A percentile compares a stretch with the other conserved stretches of the same genome.
phyloP scores from a whole-genome alignment of 2,888 invertebrate genomes.

The Trachelus stipa region DNA sequence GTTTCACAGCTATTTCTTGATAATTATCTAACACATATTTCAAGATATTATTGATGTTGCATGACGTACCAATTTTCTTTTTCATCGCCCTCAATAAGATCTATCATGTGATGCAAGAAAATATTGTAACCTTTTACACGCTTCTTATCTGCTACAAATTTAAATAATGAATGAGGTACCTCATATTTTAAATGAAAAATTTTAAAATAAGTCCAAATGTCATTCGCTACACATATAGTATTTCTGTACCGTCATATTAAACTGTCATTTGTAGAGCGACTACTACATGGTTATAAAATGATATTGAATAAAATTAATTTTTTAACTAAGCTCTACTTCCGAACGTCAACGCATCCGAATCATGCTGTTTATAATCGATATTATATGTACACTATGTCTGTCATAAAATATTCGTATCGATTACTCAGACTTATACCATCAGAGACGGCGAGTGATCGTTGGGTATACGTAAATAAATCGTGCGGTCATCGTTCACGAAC shows the following conservation, averaged over 20 bases:
- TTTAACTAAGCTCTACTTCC: too few species aligned
- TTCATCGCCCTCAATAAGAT: constrained; percentile 2
- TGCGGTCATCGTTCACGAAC: background rate
- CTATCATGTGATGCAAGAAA: background rate
- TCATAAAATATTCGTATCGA: background rate
- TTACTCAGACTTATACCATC: background rate
- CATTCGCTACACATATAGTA: too few species aligned
- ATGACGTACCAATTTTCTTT: constrained; percentile 13
- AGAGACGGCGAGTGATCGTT: background rate
- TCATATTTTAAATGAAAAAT: too few species aligned
- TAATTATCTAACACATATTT: background rate
- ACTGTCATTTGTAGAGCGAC: too few species aligned
- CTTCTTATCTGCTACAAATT: background rate
- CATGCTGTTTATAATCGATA: too few species aligned
- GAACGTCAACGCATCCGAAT: too few species aligned
- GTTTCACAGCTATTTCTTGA: constrained; percentile 1
- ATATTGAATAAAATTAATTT: too few species aligned
- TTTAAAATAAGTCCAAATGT: too few species aligned
- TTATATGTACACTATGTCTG: background rate
- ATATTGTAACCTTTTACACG: background rate
- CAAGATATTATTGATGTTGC: background rate
- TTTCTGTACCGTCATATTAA: too few species aligned
- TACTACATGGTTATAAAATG: too few species aligned
- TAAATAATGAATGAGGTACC: background rate
- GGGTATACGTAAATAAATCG: background rate